Percentiles rank a stretch among this genome's conserved stretches.
These are phyloP conservation scores for Sprattus sprattus DNA, from an alignment of 2,113 vertebrate species.

Conservation along the genomic window DNA sequence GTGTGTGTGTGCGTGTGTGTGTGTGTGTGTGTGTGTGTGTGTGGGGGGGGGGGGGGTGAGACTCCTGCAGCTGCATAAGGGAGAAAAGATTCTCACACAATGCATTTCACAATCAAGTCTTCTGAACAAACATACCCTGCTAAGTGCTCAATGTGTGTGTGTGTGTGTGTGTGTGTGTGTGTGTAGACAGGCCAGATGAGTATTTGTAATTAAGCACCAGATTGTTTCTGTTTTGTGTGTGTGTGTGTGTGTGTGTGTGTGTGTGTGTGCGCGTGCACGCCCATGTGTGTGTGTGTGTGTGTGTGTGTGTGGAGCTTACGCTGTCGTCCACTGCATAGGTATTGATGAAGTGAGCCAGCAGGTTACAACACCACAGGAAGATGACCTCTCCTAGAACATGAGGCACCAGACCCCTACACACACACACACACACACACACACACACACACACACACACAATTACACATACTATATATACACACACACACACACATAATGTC, in stretches of 20 bases:
- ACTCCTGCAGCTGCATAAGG: too few relatives aligned
- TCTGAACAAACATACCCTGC: too few relatives aligned
- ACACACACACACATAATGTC: background rate
- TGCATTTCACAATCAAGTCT: too few relatives aligned
- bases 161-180: background rate
- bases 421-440: conserved; percentile 40
- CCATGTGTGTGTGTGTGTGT: background rate
- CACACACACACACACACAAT: background rate
- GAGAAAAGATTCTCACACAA: too few relatives aligned
- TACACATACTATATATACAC: background rate
- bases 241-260: background rate
- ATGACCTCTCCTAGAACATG: conserved; percentile 85
- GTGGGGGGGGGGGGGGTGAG: too few relatives aligned
- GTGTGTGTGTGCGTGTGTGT: background rate
- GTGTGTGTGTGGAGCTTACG: conserved; percentile 66
- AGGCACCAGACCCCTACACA: conserved; percentile 81
- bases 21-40: too few relatives aligned
- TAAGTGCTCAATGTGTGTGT: too few relatives aligned
- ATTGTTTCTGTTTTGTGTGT: background rate
- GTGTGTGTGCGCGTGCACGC: background rate
- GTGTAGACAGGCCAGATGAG: background rate
- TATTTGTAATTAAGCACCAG: too few relatives aligned
- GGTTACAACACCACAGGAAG: conserved; percentile 89
- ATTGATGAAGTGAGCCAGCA: conserved; percentile 88
- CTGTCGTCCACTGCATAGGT: conserved; percentile 85